Conservation (phyloP, 2,888 invertebrate species). For the Tortrix viridana region DNA sequence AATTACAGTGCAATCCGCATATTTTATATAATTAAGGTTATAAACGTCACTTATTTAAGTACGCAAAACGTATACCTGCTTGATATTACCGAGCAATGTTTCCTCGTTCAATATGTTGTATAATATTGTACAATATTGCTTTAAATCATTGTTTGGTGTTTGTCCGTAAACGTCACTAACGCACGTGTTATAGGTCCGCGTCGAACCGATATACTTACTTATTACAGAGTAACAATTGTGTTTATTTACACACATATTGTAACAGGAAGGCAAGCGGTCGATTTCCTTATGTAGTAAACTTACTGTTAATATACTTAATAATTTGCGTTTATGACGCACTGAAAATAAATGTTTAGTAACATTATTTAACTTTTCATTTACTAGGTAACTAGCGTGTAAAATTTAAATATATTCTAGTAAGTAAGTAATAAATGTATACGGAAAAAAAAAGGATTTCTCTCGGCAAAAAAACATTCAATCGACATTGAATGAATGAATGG, state of each 20-base stretch:
- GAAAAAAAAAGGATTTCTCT: background rate
- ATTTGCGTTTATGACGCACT: too few species aligned
- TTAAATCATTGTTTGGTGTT: conserved; percentile 14
- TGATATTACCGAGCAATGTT: conserved; percentile 4
- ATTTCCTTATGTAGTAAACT: too few species aligned
- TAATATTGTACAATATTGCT: conserved; percentile 9
- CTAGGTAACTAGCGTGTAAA: too few species aligned
- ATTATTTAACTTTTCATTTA: background rate
- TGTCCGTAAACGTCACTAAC: conserved; percentile 22
- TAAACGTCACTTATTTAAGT: conserved; percentile 9
- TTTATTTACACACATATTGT: conserved; percentile 33
- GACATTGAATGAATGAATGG: conserved; percentile 26
- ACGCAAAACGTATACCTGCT: conserved; percentile 3
- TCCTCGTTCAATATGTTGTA: conserved; percentile 18
- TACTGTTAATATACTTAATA: too few species aligned
- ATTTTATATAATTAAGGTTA: conserved; percentile 16
- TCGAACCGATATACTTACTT: conserved; percentile 16
- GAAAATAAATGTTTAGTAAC: background rate
- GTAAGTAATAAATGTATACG: too few species aligned
- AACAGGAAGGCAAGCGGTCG: conserved; percentile 9
- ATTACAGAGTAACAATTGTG: conserved; percentile 26
- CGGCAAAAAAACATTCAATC: background rate
- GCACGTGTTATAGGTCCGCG: conserved; percentile 33
- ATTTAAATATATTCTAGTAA: background rate
- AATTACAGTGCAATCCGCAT: conserved; percentile 19